Evolutionary conservation across 2,113 vertebrate species (phyloP).

Genomic region (Burhinus oedicnemus): DNA sequence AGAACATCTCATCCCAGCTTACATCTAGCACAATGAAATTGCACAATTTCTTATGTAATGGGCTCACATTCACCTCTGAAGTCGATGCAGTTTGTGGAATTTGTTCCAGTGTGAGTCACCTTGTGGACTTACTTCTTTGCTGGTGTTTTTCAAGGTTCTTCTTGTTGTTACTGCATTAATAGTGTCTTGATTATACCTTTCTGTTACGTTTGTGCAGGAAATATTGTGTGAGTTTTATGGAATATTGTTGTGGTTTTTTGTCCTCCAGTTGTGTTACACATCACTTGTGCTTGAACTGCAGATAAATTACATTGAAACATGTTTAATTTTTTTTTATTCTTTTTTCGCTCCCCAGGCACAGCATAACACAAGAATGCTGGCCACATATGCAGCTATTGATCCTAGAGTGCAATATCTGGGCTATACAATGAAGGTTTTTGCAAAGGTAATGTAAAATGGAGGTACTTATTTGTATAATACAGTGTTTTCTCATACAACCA

Average conservation of each 20-base stretch:
- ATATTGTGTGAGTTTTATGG: neutral
- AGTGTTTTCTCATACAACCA: neutral
- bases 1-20: neutral
- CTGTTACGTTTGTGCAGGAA: neutral
- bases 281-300: neutral
- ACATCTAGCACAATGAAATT: neutral
- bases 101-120: neutral
- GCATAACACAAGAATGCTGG: constrained; percentile 97
- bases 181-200: neutral
- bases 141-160: neutral
- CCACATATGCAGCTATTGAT: constrained; percentile 94
- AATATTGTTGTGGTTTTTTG: neutral
- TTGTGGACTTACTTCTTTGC: neutral
- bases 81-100: neutral
- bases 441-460: constrained; percentile 84
- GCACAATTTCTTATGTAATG: neutral
- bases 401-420: constrained; percentile 93
- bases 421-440: constrained; percentile 98
- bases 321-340: neutral
- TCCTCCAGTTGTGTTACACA: neutral
- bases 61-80: neutral
- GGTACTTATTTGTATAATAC: neutral
- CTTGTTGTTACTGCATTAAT: neutral
- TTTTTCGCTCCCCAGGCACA: constrained; percentile 76
- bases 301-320: neutral